These are phyloP conservation scores for Alosa alosa DNA, from an alignment of 2,113 vertebrate genomes.

Conservation along the genomic window DNA sequence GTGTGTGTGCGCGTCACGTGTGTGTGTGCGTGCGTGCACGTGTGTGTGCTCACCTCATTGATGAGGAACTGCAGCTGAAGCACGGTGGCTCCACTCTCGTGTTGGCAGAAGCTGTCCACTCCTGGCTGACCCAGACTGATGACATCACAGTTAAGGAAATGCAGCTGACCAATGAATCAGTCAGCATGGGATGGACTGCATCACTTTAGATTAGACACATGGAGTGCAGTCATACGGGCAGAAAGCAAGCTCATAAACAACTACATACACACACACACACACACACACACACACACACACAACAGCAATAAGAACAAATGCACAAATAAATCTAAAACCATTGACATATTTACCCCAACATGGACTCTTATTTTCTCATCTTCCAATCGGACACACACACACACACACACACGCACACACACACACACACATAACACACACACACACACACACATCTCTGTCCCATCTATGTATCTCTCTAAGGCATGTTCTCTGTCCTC, in stretches of 20 bases:
- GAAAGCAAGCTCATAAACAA: not conserved
- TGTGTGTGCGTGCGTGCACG: constrained; percentile 52
- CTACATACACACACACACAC: not conserved
- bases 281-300: not conserved
- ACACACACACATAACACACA: too few relatives aligned
- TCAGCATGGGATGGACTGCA: not conserved
- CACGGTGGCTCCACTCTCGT: constrained; percentile 92
- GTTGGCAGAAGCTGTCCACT: constrained; percentile 94
- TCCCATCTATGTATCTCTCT: not conserved
- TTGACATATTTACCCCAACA: too few relatives aligned
- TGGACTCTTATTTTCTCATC: too few relatives aligned
- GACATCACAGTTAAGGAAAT: constrained; percentile 80
- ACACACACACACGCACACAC: too few relatives aligned
- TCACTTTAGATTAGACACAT: too few relatives aligned
- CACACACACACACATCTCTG: not conserved
- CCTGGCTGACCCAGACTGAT: constrained; percentile 94
- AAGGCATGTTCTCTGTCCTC: not conserved
- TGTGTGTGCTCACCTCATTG: constrained; percentile 85
- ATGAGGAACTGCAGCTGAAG: constrained; percentile 97
- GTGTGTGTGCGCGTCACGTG: too few relatives aligned
- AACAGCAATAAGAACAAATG: too few relatives aligned
- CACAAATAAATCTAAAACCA: too few relatives aligned
- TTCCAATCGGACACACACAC: too few relatives aligned
- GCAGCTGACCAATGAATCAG: not conserved
- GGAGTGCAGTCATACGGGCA: not conserved